Evolutionary conservation across 2,113 vertebrate species (phyloP).

Genomic region (Podocnemis expansa): DNA sequence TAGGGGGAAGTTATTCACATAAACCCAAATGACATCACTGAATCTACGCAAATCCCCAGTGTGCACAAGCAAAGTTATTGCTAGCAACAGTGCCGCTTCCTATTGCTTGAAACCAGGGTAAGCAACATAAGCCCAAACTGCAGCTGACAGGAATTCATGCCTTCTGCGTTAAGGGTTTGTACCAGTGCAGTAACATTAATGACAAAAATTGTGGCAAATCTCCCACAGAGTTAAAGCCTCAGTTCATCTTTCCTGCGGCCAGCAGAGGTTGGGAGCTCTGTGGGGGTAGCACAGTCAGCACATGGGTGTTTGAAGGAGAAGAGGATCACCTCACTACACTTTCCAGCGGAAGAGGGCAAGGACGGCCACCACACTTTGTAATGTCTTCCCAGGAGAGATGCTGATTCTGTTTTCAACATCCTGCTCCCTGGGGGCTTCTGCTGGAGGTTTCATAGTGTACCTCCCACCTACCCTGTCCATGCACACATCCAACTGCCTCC

Average conservation of each 20-base stretch:
- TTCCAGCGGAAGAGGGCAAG: neutral
- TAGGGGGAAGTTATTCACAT: neutral
- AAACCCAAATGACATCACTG: neutral
- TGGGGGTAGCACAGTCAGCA: neutral
- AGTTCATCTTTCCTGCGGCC: neutral
- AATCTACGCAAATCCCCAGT: neutral
- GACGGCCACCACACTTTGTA: neutral
- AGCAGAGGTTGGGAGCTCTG: neutral
- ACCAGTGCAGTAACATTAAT: neutral
- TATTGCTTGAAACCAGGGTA: neutral
- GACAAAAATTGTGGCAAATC: neutral
- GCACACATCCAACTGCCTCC: neutral
- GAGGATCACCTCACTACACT: neutral
- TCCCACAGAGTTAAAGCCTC: neutral
- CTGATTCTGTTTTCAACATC: slow-evolving; percentile 2
- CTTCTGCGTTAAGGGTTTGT: neutral
- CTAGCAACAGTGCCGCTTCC: neutral
- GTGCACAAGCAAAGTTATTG: neutral
- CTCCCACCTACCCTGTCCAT: neutral
- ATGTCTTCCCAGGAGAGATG: neutral
- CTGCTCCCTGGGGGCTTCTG: neutral
- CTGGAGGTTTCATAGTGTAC: neutral
- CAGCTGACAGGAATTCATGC: neutral
- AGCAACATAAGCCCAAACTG: neutral
- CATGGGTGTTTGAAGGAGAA: neutral